Evolutionary conservation across 2,888 invertebrate species (phyloP).

Genomic region (Ormyrus thymus): DNA sequence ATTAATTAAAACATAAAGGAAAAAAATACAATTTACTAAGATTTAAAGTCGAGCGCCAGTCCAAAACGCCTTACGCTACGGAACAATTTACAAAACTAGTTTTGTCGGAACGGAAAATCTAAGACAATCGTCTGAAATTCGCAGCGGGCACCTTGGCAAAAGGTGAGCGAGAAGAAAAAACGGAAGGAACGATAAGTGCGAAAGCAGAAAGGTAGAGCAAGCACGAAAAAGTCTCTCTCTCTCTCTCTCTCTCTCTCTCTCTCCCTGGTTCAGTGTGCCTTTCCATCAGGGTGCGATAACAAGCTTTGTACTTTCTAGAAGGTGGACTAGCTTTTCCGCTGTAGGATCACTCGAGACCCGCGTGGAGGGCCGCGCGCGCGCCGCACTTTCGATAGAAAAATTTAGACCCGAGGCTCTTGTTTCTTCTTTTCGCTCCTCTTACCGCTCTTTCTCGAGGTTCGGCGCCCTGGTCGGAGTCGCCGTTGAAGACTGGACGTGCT

Average conservation of each 20-base stretch:
- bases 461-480: too few relatives aligned
- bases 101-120: too few relatives aligned
- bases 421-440: background rate
- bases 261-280: slow-evolving; percentile 15
- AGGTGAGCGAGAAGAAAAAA: background rate
- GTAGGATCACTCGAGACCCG: slow-evolving; percentile 69
- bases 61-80: too few relatives aligned
- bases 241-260: too few relatives aligned
- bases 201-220: slow-evolving; percentile 6
- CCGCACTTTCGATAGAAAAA: slow-evolving; percentile 40
- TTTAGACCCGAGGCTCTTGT: slow-evolving; percentile 28
- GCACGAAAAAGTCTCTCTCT: background rate
- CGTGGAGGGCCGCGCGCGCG: too few relatives aligned
- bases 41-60: too few relatives aligned
- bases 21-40: too few relatives aligned
- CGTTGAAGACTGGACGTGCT: too few relatives aligned
- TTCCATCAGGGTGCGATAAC: slow-evolving; percentile 67
- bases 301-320: slow-evolving; percentile 64
- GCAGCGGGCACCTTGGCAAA: background rate
- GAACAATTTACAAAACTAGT: too few relatives aligned
- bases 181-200: background rate
- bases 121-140: background rate
- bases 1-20: too few relatives aligned
- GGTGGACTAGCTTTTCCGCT: slow-evolving; percentile 62
- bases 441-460: background rate